Base-by-base conservation (phyloP, 2,797 vertebrate species). In the Amblyraja radiata region DNA sequence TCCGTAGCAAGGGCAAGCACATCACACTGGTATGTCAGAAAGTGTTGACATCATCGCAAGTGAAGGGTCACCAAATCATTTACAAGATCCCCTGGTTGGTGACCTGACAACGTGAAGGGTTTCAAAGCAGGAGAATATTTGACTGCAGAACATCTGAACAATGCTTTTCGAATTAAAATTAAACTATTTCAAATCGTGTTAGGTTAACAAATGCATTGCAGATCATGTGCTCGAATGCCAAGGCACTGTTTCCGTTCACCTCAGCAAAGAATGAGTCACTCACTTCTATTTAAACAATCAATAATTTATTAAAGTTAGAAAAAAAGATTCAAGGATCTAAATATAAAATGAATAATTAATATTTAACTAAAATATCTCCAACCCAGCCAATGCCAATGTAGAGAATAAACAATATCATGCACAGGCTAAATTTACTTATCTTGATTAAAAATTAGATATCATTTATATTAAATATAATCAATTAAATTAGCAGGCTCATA, bases 301-400 rank as follows among this genome's bases (percentile, higher is more conserved):
- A 76, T 76, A 76, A 76, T 92, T 92, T 46, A 92, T 74, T 54
- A 76, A 90, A 54, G 13, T 76, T 65, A n/a, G 63, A 6, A 54
- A 92, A 92, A 74, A 76, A 92, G 23, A 58, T 46, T 92, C 90
- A 92, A 76, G 71, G 71, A 16, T 58, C 46, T 92, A 92, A 76
- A 76, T 54, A 46, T 36, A 46, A 76, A 92, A 58, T 92, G 39
- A 92, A 92, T 92, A 76, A 92, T 92, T 92, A 36, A 88, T 90
- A 74, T 10, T 73, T 39, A 73, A 71, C 23, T 2, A 28, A 74
- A 74, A 74, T 73, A 39, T 54, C 39, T n/a, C 90, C 25, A 58
- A 54, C 54, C 16, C 36, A 92, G 73, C 25, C 36, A 76, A 74
- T 18, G 71, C 14, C 68, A 74, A 91, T 46, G 11, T 28, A 76